These are phyloP conservation scores for Drosophila miranda DNA, from an alignment of 1,140 invertebrate genomes.

Conservation along the genomic window DNA sequence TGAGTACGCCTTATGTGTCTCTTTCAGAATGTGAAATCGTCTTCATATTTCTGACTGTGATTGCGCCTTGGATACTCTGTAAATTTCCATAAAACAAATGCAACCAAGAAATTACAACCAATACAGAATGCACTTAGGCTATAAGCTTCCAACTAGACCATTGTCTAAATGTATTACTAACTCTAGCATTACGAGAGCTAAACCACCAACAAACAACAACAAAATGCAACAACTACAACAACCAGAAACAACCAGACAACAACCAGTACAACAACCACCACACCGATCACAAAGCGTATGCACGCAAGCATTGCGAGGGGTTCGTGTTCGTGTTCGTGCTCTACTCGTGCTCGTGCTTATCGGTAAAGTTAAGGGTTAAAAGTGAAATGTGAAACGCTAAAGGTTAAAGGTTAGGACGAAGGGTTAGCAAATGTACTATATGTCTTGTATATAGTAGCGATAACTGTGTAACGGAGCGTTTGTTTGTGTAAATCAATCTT, in stretches of 20 bases:
- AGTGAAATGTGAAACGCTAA: constrained; percentile 18
- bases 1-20: constrained; percentile 81
- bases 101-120: constrained; percentile 28
- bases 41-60: constrained; percentile 82
- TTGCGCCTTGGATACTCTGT: constrained; percentile 81
- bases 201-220: constrained; percentile 60
- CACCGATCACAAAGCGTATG: constrained; percentile 54
- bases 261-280: constrained; percentile 46
- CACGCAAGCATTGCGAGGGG: constrained; percentile 28
- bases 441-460: constrained; percentile 50
- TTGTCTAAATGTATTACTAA: constrained; percentile 46
- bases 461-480: constrained; percentile 35
- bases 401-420: constrained; percentile 19
- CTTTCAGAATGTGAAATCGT: constrained; percentile 82
- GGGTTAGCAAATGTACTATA: constrained; percentile 38
- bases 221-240: constrained; percentile 25
- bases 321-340: constrained; percentile 34
- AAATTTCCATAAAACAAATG: constrained; percentile 64
- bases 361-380: constrained; percentile 15
- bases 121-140: constrained; percentile 64
- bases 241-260: constrained; percentile 23
- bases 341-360: constrained; percentile 29
- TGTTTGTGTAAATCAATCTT: constrained; percentile 30
- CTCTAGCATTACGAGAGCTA: constrained; percentile 59
- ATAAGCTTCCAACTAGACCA: constrained; percentile 63